Evolutionary conservation across 35 echinoderm and acorn worm genomes (phyloP), one percentile per base, ranked within the genome.

Genomic region (Apostichopus californicus): DNA sequence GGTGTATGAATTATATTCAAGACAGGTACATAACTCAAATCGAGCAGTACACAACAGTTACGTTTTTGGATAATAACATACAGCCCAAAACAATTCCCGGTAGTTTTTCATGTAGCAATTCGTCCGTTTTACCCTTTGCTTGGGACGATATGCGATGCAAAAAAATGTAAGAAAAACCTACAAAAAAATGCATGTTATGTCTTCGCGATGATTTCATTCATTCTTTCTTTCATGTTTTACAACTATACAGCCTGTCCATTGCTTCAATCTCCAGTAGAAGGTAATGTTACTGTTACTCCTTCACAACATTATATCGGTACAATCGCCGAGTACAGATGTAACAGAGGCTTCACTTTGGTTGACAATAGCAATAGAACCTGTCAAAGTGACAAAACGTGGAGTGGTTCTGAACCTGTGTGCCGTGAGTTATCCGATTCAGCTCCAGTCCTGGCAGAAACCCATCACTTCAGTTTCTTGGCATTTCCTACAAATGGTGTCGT

Each of bases 331-430:
- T 82, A 82, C 79, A 82, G 10, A 6, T 82, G 79, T 52, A 82
- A 55, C 79, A 18, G 1, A 82, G 79, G 25, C 2, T 82, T 55
- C 28, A 6, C 34, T 82, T 18, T 82, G 20, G 6, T 82, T 13
- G 79, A 25, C 5, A 82, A 82, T 57, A 57, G 5, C 55, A 55
- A 53, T 5, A 53, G 79, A 46, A 82, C 79, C 24, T 82, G 79
- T 25, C 79, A 82, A 82, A 82, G 34, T 14, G 79, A 82, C 55
- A 57, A 53, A 82, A 82, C 79, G 6, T 82, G 79, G 79, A 82
- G 79, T 57, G 79, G 79, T 13, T 82, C 79, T 14, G 55, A 82
- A 57, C 79, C 79, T 13, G 55, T 57, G 22, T 82, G 79, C 8
- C 34, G 22, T 55, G 79, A 15, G 55, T 9, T 53, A 55, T 52